Evolutionary conservation across 2,797 vertebrate species (phyloP), one percentile per base, ranked within the genome.

Genomic region (Novumbra hubbsi): DNA sequence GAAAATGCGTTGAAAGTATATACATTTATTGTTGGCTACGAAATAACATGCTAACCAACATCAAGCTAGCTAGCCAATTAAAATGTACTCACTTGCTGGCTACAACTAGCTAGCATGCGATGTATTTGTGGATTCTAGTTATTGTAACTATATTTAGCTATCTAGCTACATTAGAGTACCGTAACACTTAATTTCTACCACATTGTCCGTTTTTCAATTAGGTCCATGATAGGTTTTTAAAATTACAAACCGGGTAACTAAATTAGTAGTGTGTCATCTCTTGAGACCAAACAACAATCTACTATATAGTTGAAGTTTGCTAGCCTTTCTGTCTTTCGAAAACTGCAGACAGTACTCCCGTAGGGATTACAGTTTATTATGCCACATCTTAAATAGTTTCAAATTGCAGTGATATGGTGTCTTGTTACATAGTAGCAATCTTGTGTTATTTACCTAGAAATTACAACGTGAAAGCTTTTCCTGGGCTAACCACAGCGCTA

Each of bases 1-100:
- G 73, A 64, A 75, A 9, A 21, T 55, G 68, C 11, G 60, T 48
- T 15, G 2, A 68, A 77, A 55, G 64, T n/a, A 68, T 34, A 52
- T 70, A 49, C 74, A 76, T 68, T 15, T 71, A 27, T 24, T 75
- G 71, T 21, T 80, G 79, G 73, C 50, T 68, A 78, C 67, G 70
- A 81, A 88, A 75, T 91, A 91, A 84, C 89, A 72, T 81, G 89
- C 90, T 90, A 91, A 87, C 87, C 67, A 49, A 67, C 71, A n/a
- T n/a, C n/a, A n/a, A 68, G 81, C 19, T 75, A 55, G 67, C 68
- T 48, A 49, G 67, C 49, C 57, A 64, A 68, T 41, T 62, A 64
- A 38, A 45, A 41, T 60, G 30, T 14, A 57, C 34, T 57, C 41
- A 60, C 65, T 52, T 30, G 69, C 72, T 76, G 69, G 57, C 72